Evolutionary conservation across 2,113 vertebrate species (phyloP).

Genomic region (Sinocyclocheilus anophthalmus): DNA sequence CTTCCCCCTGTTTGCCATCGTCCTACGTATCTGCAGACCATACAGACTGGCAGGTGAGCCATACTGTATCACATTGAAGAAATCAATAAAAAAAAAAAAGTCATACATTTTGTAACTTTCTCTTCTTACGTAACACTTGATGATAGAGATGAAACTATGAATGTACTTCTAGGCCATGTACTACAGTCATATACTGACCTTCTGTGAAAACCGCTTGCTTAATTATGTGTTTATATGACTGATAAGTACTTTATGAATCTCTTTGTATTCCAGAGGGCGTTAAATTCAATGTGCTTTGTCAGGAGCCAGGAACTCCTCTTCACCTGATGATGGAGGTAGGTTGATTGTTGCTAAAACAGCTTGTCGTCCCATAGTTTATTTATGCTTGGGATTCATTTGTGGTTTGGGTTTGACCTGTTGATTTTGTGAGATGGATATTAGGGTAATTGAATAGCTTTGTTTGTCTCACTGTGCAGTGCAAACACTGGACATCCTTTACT

Average conservation of each 20-base stretch:
- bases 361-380: not conserved
- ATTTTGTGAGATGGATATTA: not conserved
- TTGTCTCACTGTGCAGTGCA: not conserved
- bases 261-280: constrained; percentile 82
- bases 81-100: not conserved
- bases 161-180: not conserved
- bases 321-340: constrained; percentile 94
- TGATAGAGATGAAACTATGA: not conserved
- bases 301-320: constrained; percentile 83
- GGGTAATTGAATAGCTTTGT: not conserved
- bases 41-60: constrained; percentile 87
- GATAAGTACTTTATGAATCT: not conserved
- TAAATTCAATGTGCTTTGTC: constrained; percentile 88
- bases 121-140: not conserved
- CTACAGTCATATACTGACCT: not conserved
- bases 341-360: not conserved
- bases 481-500: not conserved
- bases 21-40: constrained; percentile 83
- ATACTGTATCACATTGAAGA: not conserved
- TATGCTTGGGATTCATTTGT: not conserved
- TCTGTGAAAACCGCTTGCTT: not conserved
- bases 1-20: constrained; percentile 87
- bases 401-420: constrained; percentile 16
- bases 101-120: no score
- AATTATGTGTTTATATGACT: constrained; percentile 10